Percentiles rank a stretch among this genome's conserved stretches.
Evolutionary conservation across 2,113 vertebrate species (phyloP).

Genomic region (Scatophagus argus): DNA sequence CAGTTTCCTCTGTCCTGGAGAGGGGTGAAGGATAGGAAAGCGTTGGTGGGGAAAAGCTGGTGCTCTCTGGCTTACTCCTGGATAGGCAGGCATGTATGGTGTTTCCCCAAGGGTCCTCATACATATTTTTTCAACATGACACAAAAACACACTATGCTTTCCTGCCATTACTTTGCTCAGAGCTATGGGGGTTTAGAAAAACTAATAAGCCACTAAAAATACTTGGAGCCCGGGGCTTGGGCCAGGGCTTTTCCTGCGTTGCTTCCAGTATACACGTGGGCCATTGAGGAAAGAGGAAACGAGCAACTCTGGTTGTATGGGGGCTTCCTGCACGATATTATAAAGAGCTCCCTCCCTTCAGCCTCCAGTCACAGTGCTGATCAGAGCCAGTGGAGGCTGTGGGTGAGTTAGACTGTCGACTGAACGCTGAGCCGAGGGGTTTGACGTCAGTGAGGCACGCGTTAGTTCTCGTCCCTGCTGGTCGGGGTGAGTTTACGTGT

Average conservation of each 20-base stretch:
- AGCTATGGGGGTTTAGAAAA: constrained; percentile 80
- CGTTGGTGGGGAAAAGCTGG: constrained; percentile 63
- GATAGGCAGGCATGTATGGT: constrained; percentile 61
- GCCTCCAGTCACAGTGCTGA: constrained; percentile 55
- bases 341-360: constrained; percentile 76
- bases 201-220: constrained; percentile 85
- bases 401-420: constrained; percentile 44
- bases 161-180: constrained; percentile 77
- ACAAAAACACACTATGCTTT: constrained; percentile 77
- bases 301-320: constrained; percentile 69
- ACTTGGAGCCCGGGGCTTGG: constrained; percentile 65
- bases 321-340: constrained; percentile 83
- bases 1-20: constrained; percentile 77
- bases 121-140: constrained; percentile 70
- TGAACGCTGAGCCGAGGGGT: constrained; percentile 51
- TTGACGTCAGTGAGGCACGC: constrained; percentile 61
- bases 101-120: constrained; percentile 65
- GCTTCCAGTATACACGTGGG: constrained; percentile 82
- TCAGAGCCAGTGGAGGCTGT: constrained; percentile 56
- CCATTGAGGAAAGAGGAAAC: constrained; percentile 84
- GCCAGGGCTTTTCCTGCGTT: constrained; percentile 75
- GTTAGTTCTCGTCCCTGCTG: constrained; percentile 87
- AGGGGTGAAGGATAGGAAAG: constrained; percentile 62
- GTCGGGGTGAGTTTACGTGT: constrained; percentile 83
- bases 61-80: constrained; percentile 62